Evolutionary conservation across 2,888 invertebrate species (phyloP).

Genomic region (Lissocephala sabroskyi): DNA sequence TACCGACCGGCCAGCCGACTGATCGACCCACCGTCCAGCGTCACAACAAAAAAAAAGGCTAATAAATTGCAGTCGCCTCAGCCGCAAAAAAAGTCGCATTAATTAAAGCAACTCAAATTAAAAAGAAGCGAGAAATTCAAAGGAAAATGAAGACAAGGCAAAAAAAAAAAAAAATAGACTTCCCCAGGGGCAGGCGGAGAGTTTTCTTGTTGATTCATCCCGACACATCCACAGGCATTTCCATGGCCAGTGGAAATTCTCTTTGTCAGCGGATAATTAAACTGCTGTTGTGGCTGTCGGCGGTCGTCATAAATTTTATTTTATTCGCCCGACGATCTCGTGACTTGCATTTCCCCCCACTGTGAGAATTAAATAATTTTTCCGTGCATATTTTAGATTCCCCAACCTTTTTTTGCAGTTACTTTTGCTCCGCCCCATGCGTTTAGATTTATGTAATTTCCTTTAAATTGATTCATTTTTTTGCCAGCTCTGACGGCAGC

Average conservation of each 20-base stretch:
- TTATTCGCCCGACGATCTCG: constrained; percentile 41
- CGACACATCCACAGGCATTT: constrained; percentile 19
- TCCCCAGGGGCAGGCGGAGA: constrained; percentile 34
- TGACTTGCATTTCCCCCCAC: constrained; percentile 52
- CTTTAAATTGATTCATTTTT: constrained; percentile 41
- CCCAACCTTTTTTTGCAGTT: constrained; percentile 19
- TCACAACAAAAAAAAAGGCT: constrained; percentile 51
- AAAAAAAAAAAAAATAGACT: constrained; percentile 3
- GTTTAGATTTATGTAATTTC: constrained; percentile 37
- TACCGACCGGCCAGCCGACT: constrained; percentile 22
- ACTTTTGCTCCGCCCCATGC: too few species aligned
- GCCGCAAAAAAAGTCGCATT: constrained; percentile 28
- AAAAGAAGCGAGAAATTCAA: constrained; percentile 17
- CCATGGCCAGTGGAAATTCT: too few species aligned
- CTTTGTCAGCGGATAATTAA: constrained; percentile 54
- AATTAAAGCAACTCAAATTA: constrained; percentile 34
- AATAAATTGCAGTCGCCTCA: constrained; percentile 48
- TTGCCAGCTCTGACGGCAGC: too few species aligned
- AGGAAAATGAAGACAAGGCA: constrained; percentile 5
- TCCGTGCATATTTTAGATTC: constrained; percentile 54
- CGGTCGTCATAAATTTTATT: too few species aligned
- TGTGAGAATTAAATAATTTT: constrained; percentile 61
- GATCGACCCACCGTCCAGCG: constrained; percentile 15
- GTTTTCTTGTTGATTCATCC: constrained; percentile 61
- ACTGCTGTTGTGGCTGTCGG: constrained; percentile 25